A percentile compares a stretch with the other conserved stretches of the same genome.
phyloP scores from a whole-genome alignment of 2,888 invertebrate species.

The Lasioglossum pauxillum region DNA sequence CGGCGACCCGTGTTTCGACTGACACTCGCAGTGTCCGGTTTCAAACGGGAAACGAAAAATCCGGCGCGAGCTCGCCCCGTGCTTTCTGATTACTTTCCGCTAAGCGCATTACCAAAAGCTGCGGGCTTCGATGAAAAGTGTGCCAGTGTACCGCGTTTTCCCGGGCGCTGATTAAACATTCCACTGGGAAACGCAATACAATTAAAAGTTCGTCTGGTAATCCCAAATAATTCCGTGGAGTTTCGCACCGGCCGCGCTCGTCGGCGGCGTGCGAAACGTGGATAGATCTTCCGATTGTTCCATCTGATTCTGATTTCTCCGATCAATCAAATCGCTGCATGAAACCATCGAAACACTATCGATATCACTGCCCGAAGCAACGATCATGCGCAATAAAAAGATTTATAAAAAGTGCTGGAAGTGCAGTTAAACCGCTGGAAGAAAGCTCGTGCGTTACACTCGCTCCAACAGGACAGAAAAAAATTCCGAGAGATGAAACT shows the following conservation, averaged over 20 bases:
- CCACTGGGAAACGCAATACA: slow-evolving; percentile 56
- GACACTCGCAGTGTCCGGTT: background rate
- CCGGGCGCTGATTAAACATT: slow-evolving; percentile 67
- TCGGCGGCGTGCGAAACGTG: background rate
- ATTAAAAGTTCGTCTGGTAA: slow-evolving; percentile 69
- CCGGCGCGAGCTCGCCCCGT: slow-evolving; percentile 27
- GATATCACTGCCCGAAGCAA: no score
- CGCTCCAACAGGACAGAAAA: background rate
- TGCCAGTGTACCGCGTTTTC: slow-evolving; percentile 45
- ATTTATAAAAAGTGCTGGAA: background rate
- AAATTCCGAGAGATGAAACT: background rate
- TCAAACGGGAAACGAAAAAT: slow-evolving; percentile 22
- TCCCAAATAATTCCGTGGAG: slow-evolving; percentile 58
- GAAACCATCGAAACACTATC: background rate
- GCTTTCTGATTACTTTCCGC: slow-evolving; percentile 63
- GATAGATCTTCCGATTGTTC: background rate
- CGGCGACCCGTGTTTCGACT: background rate
- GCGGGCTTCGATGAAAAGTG: slow-evolving; percentile 64
- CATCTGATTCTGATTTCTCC: background rate
- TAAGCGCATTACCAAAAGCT: slow-evolving; percentile 68
- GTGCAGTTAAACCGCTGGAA: no score
- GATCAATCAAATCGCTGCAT: background rate
- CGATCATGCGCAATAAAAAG: no score
- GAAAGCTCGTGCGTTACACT: background rate
- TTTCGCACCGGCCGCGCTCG: slow-evolving; percentile 3